A percentile compares a stretch with the other conserved stretches of the same genome.
Conservation (phyloP, 2,888 invertebrate genomes). For the Parascotia fuliginaria region DNA sequence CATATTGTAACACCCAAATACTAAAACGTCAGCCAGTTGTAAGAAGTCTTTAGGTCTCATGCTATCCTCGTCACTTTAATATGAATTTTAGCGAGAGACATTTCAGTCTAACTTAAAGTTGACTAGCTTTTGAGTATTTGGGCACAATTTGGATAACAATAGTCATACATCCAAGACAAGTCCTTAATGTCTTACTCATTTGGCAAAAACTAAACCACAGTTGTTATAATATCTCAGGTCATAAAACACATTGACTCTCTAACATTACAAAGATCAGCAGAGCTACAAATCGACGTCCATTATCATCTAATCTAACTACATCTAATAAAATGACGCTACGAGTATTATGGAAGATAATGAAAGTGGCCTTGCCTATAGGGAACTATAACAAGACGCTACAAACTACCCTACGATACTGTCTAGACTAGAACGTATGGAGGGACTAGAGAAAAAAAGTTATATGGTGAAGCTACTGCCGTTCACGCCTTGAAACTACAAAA, state of each 20-base stretch:
- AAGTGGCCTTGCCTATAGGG: slow-evolving; percentile 75
- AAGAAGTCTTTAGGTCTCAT: too few species aligned
- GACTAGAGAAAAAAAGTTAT: slow-evolving; percentile 69
- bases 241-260: neutral
- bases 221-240: too few species aligned
- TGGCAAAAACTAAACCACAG: too few species aligned
- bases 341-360: slow-evolving; percentile 74
- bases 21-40: too few species aligned
- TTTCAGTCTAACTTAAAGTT: too few species aligned
- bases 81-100: too few species aligned
- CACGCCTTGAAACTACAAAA: slow-evolving; percentile 24
- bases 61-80: too few species aligned
- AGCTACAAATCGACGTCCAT: slow-evolving; percentile 43
- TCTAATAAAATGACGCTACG: slow-evolving; percentile 71
- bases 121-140: too few species aligned
- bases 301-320: slow-evolving; percentile 58
- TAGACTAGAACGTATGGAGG: slow-evolving; percentile 77
- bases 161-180: too few species aligned
- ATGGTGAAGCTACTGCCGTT: slow-evolving; percentile 55
- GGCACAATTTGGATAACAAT: too few species aligned
- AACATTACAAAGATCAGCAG: slow-evolving; percentile 15
- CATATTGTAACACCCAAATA: too few species aligned
- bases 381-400: slow-evolving; percentile 67
- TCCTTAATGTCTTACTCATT: too few species aligned
- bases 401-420: slow-evolving; percentile 43